Base-by-base conservation (phyloP, 1,140 invertebrate species). In the Palaemon carinicauda region DNA sequence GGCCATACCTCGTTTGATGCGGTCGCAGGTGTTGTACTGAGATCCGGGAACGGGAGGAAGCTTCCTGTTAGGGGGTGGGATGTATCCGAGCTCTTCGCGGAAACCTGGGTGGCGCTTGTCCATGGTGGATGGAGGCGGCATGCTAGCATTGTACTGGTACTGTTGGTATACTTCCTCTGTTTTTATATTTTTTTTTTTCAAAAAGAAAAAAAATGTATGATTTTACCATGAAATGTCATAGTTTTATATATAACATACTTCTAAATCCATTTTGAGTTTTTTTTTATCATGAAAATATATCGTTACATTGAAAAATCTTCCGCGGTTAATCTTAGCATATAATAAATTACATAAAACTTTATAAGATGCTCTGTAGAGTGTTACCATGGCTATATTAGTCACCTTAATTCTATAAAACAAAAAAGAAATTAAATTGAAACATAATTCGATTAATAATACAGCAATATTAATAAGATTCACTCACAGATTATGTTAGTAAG, bases 31-130 rank as follows among this genome's bases (percentile, higher is more conserved):
- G 91, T 97, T 97, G 92, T 97, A 97, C 56, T 90, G 90, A 92
- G 97, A 97, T 82, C 96, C 96, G 54, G 96, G 96, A 3, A 98
- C 96, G 15, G 96, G 96, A 12, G 96, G 96, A 65, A 97, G 93
- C 92, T 97, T 97, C 87, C 96, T 93, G 91, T 97, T 98, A 52
- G 96, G 96, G 41, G 96, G 96, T 0, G 96, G 96, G 91, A 97
- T 97, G 92, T 98, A 97, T 41, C 96, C 96, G 9, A 97, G 93
- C 91, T 98, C 96, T 91, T 97, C 96, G 15, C 82, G 80, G 82
- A 89, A 89, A 15, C 89, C 89, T 50, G 87, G 85, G 82, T 95
- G 93, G 87, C 96, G 94, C 92, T 97, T 97, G 91, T 96, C 96
- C 89, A 97, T 92, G 1, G 96, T 97, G 75, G 96, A 95, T 15